Base-by-base conservation (phyloP, 2,797 vertebrate genomes). In the Platalea minor region DNA sequence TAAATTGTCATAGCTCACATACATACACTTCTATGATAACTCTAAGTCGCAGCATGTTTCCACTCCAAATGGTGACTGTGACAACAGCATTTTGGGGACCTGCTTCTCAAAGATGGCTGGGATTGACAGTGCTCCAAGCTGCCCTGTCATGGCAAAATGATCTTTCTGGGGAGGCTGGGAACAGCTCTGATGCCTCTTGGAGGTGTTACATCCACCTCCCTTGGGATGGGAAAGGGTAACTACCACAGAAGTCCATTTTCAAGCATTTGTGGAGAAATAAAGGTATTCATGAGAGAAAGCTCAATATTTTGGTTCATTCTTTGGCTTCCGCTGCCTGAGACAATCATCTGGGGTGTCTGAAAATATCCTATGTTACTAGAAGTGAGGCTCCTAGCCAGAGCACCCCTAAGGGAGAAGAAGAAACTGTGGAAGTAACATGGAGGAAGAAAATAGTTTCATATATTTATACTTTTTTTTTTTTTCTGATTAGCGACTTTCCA, bases 151-250 rank as follows among this genome's bases (percentile, higher is more conserved):
- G 5, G 69, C 12, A 84, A 64, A 88, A 68, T 35, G 17, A 53
- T 53, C 18, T 69, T 80, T 85, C 69, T 46, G 64, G 13, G n/a
- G 60, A 91, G 41, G 23, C 35, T 35, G 9, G 54, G 53, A 95
- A 41, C 5, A 76, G 45, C 50, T 85, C 39, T 72, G 45, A 23
- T 73, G 68, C 29, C 26, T 63, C 33, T 45, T 56, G 56, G 43
- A 45, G 16, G 63, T 0, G 0, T 7, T 28, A 18, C 24, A 70
- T 23, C 26, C 11, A 10, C 1, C 17, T 85, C 41, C 23, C 17
- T 35, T 28, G 21, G 21, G 64, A 31, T 4, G 13, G 16, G 24
- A 70, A 73, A 56, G 7, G n/a, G 8, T 20, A 54, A 45, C 28
- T 73, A 19, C 7, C 1, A 1, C 3, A 4, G 48, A 67, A 76